Evolutionary conservation across 2,113 vertebrate species (phyloP), one percentile per base, ranked within the genome.

Genomic region (Plecturocebus donacophilus): DNA sequence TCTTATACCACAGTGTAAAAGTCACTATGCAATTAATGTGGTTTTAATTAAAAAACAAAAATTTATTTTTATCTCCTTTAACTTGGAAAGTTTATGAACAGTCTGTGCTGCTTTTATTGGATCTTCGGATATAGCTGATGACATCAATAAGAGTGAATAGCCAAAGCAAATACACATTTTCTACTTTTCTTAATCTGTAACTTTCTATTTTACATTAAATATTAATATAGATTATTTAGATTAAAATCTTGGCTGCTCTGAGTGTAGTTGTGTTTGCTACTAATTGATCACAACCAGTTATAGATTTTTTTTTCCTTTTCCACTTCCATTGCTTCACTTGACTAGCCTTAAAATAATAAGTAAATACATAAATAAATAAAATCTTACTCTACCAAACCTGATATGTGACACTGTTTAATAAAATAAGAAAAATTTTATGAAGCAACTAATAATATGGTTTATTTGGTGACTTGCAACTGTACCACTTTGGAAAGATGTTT

Each of bases 21-120:
- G 84, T 86, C 35, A 88, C 2, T 16, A 58, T 16, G 10, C 14
- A 80, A 73, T 86, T 64, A 42, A 94, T 93, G 89, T 90, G 71
- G 35, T 93, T 85, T 95, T 97, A 94, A 95, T 96, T 96, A 96
- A 93, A 91, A 25, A 94, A 87, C 35, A 56, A 83, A 56, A 58
- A 79, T 47, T 89, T 97, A 80, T 93, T 96, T 96, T 96, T 90
- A 81, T 11, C 82, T 52, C 25, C n/a, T 89, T 92, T 71, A 86
- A 81, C 38, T 80, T 96, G 38, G 66, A 42, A 95, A 88, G 7
- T 77, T 91, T 86, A 73, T 82, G 45, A 23, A 16, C 6, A 89
- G 68, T 94, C n/a, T 95, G 52, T 83, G 70, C 42, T 92, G 86
- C 52, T 90, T 96, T 90, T 70, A 66, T 54, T 87, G 49, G 32